Conservation (phyloP, 2,113 vertebrate species). For the Gadus chalcogrammus region DNA sequence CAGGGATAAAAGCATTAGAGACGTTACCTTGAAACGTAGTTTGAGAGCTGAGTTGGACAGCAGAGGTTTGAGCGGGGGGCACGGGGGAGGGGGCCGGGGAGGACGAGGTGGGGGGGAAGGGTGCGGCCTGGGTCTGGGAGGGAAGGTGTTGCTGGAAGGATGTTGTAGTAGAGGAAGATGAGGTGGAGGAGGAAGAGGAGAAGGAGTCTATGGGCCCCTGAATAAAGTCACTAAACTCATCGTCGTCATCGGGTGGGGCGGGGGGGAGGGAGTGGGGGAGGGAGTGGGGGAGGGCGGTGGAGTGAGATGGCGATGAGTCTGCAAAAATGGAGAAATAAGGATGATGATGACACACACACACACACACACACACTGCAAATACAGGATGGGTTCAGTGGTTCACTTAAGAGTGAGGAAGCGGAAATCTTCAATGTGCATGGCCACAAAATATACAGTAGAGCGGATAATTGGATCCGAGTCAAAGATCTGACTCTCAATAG, state of each 20-base stretch:
- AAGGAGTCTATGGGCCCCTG: slow-evolving; percentile 82
- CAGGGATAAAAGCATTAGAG: slow-evolving; percentile 47
- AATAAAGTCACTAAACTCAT: slow-evolving; percentile 98
- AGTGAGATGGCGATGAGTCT: slow-evolving; percentile 92
- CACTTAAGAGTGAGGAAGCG: slow-evolving; percentile 26
- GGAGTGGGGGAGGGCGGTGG: slow-evolving; percentile 82
- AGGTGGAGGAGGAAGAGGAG: slow-evolving; percentile 68
- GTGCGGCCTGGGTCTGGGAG: slow-evolving; percentile 42
- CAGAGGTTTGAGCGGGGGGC: slow-evolving; percentile 70
- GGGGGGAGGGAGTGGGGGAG: slow-evolving; percentile 73
- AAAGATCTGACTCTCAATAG: no score
- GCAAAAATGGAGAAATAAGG: slow-evolving; percentile 84
- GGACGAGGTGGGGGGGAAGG: slow-evolving; percentile 67
- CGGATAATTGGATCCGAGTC: no score
- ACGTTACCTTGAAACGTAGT: slow-evolving; percentile 77
- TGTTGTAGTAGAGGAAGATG: slow-evolving; percentile 61
- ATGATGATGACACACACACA: slow-evolving; percentile 67
- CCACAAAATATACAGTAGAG: slow-evolving; percentile 18
- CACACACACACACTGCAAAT: slow-evolving; percentile 41
- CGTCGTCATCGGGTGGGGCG: slow-evolving; percentile 83
- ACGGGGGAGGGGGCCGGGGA: slow-evolving; percentile 56
- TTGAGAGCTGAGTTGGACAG: slow-evolving; percentile 81
- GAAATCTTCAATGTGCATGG: slow-evolving; percentile 18
- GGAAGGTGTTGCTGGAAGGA: slow-evolving; percentile 44
- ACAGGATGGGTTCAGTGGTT: slow-evolving; percentile 39